Base-by-base conservation (phyloP, 2,888 invertebrate genomes). In the Metallyticus violacea region DNA sequence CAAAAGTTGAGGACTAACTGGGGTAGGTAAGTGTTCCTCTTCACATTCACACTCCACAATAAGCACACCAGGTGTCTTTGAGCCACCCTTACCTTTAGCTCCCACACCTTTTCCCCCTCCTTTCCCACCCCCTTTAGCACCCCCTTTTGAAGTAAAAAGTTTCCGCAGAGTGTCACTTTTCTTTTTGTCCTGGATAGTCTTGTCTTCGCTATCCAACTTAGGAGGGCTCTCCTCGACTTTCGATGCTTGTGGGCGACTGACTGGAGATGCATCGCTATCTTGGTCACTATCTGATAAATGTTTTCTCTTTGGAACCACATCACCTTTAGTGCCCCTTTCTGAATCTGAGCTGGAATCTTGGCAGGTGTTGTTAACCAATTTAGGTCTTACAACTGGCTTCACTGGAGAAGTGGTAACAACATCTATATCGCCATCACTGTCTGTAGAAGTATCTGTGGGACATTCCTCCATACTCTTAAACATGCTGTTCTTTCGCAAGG, bases 141-240 rank as follows among this genome's bases (percentile, higher is more conserved):
- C 89, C 82, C 88, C 88, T 81, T 89, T 89, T 25, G 87, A 87
- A 9, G 40, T 77, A 15, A 95, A 95, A 85, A 96, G 91, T 90
- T 95, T 95, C 79, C 94, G 92, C 85, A 96, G 91, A 0, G 95
- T 95, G 89, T 94, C 94, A 89, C 93, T 95, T 91, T 96, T 96
- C 91, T 95, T 96, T 90, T 95, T 95, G 90, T 96, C 95, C 87
- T 94, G 93, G 1, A 94, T 93, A 15, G 92, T 91, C 85, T 93
- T 93, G n/a, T 92, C 92, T 83, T 93, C 93, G 77, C 92, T 91
- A 85, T 92, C 93, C 29, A 93, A 88, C 86, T 92, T 93, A 1
- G 92, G 91, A 0, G 92, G 92, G 1, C 91, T 91, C 90, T 92
- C 85, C 89, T 90, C 87, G 90, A 88, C 89, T 25, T 91, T 91